Evolutionary conservation across 2,113 vertebrate genomes (phyloP).

Genomic region (Poeciliopsis retropinna): DNA sequence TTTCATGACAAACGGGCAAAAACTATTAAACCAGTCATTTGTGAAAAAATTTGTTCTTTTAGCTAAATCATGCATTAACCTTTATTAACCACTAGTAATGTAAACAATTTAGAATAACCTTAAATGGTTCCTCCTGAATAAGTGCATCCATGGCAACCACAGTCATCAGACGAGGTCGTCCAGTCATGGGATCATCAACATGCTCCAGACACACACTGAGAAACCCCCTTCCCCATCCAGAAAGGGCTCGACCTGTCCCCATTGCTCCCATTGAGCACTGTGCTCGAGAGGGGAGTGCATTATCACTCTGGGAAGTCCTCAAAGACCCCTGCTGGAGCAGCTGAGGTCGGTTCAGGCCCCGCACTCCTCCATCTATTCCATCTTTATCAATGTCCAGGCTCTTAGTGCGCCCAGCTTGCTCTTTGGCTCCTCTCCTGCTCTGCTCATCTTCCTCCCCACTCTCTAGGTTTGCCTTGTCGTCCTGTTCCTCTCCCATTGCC

Average conservation of each 20-base stretch:
- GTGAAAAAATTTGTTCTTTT: too few species aligned
- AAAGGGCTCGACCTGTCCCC: constrained; percentile 72
- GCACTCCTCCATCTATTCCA: constrained; percentile 56
- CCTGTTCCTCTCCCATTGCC: constrained; percentile 41
- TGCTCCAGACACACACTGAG: constrained; percentile 81
- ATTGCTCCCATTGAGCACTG: constrained; percentile 53
- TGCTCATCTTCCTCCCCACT: constrained; percentile 76
- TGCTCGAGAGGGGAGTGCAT: constrained; percentile 74
- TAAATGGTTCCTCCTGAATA: constrained; percentile 83
- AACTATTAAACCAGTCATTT: too few species aligned
- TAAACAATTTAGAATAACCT: constrained; percentile 55
- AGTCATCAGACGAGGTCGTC: constrained; percentile 81
- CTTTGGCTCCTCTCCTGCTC: constrained; percentile 75
- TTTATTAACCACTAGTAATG: background rate
- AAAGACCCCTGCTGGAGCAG: constrained; percentile 74
- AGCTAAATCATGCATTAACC: too few species aligned
- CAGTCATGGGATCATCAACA: constrained; percentile 83
- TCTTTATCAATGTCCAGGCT: constrained; percentile 83
- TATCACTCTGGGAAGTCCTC: constrained; percentile 83
- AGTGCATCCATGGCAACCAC: constrained; percentile 85
- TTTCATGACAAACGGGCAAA: too few species aligned
- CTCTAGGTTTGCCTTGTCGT: constrained; percentile 66
- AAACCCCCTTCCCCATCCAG: constrained; percentile 87
- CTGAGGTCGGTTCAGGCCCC: constrained; percentile 64
- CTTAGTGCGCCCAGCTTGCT: constrained; percentile 82